Conservation (phyloP, 2,113 vertebrate species). For the Podarcis cretensis region DNA sequence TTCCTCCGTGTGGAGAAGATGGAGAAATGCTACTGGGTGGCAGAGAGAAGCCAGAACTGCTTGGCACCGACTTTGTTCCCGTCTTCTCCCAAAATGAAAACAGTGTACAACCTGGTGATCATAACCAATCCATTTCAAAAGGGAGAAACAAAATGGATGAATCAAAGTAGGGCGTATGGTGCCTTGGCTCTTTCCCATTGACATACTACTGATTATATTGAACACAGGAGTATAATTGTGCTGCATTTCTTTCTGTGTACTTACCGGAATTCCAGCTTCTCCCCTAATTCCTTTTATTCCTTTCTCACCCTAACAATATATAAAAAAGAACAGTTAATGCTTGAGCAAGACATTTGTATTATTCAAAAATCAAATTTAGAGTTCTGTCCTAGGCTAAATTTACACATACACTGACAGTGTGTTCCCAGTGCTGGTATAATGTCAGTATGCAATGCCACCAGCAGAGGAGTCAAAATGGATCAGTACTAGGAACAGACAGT, state of each 20-base stretch:
- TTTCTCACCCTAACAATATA: slow-evolving; percentile 73
- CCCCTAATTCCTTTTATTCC: slow-evolving; percentile 81
- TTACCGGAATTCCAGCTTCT: slow-evolving; percentile 73
- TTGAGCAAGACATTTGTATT: slow-evolving; percentile 13
- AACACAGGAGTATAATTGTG: neutral
- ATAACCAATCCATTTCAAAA: neutral
- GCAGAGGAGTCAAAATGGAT: neutral
- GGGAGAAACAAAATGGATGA: neutral
- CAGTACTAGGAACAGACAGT: neutral
- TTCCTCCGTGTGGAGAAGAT: too few relatives aligned
- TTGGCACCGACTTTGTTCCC: too few relatives aligned
- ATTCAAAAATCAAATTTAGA: neutral
- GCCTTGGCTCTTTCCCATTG: neutral
- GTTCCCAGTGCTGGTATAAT: neutral
- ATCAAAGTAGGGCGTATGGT: neutral
- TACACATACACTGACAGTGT: neutral
- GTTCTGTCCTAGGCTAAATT: neutral
- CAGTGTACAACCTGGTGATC: neutral
- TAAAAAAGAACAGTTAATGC: neutral
- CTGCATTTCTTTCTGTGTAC: slow-evolving; percentile 50
- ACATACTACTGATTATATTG: neutral
- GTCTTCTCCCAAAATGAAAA: too few relatives aligned
- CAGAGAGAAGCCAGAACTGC: too few relatives aligned
- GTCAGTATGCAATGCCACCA: neutral
- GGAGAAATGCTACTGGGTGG: too few relatives aligned